phyloP scores from a whole-genome alignment of 2,113 vertebrate genomes.

The Leucosticte australis region DNA sequence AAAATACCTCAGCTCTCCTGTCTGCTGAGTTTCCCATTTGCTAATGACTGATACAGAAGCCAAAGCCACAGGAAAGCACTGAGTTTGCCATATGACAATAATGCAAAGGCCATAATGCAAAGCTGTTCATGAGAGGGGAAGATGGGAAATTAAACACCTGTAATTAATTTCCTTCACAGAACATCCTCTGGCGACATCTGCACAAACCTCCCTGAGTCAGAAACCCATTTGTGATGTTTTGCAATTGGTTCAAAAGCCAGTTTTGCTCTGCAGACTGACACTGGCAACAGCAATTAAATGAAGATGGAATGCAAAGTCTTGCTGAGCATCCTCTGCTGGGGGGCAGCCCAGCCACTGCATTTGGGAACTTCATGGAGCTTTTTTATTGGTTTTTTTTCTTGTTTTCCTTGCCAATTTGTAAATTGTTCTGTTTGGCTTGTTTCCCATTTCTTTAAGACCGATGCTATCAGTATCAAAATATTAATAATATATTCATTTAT shows the following conservation, averaged over 20 bases:
- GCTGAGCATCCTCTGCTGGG: background rate
- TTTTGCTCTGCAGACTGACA: background rate
- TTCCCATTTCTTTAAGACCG: slow-evolving; percentile 33
- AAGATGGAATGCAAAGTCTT: background rate
- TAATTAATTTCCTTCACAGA: background rate
- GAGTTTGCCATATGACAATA: background rate
- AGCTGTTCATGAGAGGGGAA: background rate
- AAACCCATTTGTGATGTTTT: background rate
- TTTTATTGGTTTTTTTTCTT: background rate
- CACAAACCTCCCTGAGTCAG: background rate
- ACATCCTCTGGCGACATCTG: background rate
- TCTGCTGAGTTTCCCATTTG: background rate
- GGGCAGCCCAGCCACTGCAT: background rate
- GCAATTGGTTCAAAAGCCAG: background rate
- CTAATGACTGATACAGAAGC: background rate
- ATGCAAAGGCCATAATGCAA: background rate
- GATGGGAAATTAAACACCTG: slow-evolving; percentile 17
- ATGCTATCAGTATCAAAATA: slow-evolving; percentile 38
- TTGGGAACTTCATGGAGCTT: background rate
- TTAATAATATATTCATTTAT: slow-evolving; percentile 57
- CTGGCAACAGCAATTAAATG: background rate
- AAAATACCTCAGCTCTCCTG: background rate
- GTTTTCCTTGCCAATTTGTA: background rate
- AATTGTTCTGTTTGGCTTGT: slow-evolving; percentile 34
- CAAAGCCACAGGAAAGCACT: background rate